These are phyloP conservation scores for Diachasmimorpha longicaudata DNA, from an alignment of 1,140 invertebrate species.

Conservation along the genomic window DNA sequence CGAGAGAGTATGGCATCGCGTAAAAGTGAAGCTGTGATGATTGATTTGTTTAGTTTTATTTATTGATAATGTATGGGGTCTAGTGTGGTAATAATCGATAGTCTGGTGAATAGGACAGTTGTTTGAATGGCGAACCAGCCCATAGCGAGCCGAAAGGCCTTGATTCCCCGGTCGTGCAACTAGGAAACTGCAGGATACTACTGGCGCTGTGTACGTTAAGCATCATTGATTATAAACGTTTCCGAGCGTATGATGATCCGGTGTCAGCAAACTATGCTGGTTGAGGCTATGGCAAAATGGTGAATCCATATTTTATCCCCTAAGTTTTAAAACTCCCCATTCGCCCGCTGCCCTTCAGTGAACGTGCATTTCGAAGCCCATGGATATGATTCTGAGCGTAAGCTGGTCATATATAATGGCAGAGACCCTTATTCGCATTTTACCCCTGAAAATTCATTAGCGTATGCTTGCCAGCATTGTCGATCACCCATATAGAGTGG, in stretches of 20 bases:
- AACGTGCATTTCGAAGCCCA: background rate
- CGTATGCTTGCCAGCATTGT: background rate
- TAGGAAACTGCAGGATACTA: background rate
- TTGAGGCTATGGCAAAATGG: background rate
- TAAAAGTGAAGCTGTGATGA: too few species aligned
- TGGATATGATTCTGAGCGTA: slow-evolving; percentile 16
- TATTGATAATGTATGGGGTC: background rate
- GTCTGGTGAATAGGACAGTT: background rate
- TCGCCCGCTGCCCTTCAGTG: background rate
- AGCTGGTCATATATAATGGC: slow-evolving; percentile 32
- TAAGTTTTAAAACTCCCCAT: background rate
- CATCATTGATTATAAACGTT: slow-evolving; percentile 32
- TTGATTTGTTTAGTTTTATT: background rate
- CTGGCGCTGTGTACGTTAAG: background rate
- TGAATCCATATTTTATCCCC: background rate
- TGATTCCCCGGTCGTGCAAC: too few species aligned
- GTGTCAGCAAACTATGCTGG: slow-evolving; percentile 27
- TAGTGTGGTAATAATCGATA: slow-evolving; percentile 23
- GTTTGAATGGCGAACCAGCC: background rate
- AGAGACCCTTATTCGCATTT: slow-evolving; percentile 32
- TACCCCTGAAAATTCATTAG: slow-evolving; percentile 14
- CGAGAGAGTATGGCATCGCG: too few species aligned
- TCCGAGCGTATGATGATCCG: slow-evolving; percentile 25
- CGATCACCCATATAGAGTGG: background rate
- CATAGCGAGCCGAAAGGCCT: too few species aligned